These are phyloP conservation scores for Phoebastria nigripes DNA, from an alignment of 2,797 vertebrate genomes.

Conservation along the genomic window DNA sequence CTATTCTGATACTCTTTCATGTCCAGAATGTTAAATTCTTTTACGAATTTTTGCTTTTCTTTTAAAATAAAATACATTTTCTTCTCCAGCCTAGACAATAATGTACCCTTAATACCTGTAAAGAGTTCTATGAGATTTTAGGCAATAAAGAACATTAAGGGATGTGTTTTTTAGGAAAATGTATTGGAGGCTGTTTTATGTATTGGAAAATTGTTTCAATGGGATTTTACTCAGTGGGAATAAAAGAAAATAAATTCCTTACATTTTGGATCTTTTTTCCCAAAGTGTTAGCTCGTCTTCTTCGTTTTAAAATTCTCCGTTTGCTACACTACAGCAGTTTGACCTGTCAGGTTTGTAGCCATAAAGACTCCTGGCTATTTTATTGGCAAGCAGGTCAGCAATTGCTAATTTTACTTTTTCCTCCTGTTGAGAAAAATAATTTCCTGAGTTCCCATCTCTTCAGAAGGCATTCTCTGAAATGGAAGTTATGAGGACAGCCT, in stretches of 20 bases:
- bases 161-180: not conserved
- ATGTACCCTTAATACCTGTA: not conserved
- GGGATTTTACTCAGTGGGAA: not conserved
- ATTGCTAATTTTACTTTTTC: not conserved
- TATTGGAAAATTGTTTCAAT: not conserved
- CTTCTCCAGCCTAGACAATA: conserved; percentile 42
- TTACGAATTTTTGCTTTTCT: not conserved
- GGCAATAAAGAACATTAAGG: conserved; percentile 22
- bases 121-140: conserved; percentile 30
- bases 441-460: not conserved
- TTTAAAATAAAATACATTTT: conserved; percentile 47
- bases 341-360: not conserved
- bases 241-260: not conserved
- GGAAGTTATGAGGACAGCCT: not conserved
- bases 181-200: not conserved
- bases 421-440: not conserved
- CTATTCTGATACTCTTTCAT: conserved; percentile 24
- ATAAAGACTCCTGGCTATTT: not conserved
- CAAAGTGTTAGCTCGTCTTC: not conserved
- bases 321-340: not conserved
- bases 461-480: not conserved
- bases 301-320: not conserved
- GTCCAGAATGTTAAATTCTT: conserved; percentile 16
- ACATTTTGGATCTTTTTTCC: not conserved
- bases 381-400: not conserved